These are phyloP conservation scores for Pherbina coryleti DNA, from an alignment of 2,888 invertebrate genomes.

Conservation along the genomic window DNA sequence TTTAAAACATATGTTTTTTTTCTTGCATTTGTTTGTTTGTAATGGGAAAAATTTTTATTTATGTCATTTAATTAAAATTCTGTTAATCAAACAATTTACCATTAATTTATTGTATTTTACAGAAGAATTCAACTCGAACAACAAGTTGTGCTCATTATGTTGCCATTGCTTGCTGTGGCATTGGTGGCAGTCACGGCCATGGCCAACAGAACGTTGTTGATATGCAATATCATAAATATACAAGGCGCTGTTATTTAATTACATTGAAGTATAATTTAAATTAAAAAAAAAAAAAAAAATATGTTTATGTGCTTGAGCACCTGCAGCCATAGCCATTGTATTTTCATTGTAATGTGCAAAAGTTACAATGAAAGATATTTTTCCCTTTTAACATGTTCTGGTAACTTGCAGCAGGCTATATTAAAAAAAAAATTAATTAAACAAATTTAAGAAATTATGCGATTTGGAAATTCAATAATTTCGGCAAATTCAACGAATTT, in stretches of 20 bases:
- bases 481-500: too few species aligned
- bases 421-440: too few species aligned
- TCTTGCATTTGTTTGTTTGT: neutral
- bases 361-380: too few species aligned
- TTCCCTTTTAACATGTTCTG: too few species aligned
- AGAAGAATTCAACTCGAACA: neutral
- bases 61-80: constrained; percentile 19
- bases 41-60: neutral
- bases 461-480: too few species aligned
- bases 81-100: constrained; percentile 18
- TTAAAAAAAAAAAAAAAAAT: too few species aligned
- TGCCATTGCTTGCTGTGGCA: neutral
- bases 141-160: neutral
- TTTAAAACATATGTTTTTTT: too few species aligned
- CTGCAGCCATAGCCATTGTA: too few species aligned
- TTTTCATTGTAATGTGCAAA: too few species aligned
- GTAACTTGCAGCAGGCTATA: too few species aligned
- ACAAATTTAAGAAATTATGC: too few species aligned
- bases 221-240: neutral
- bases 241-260: neutral
- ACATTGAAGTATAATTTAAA: neutral
- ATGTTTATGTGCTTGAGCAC: too few species aligned
- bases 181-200: neutral
- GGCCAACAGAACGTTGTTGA: neutral
- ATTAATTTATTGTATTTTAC: constrained; percentile 7